Conservation (phyloP, 2,888 invertebrate genomes). For the Drosophila ustulata region DNA sequence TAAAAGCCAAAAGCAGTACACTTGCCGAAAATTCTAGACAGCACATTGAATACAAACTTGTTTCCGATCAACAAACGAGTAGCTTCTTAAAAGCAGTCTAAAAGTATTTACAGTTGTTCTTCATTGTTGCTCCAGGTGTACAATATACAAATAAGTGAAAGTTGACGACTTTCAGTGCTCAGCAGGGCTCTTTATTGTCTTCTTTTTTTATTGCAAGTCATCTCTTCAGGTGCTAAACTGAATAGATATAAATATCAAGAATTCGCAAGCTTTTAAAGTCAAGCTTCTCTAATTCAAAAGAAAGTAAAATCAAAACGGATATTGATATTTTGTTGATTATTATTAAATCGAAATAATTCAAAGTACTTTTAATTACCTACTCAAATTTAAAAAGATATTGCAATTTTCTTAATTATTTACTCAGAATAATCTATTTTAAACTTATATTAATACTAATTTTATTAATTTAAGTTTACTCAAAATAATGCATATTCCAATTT, state of each 20-base stretch:
- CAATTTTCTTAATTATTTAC: too few species aligned
- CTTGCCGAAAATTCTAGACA: slow-evolving; percentile 29
- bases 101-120: background rate
- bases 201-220: background rate
- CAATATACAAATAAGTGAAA: background rate
- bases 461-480: too few species aligned
- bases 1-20: slow-evolving; percentile 36
- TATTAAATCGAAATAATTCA: too few species aligned
- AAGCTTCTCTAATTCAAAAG: too few species aligned
- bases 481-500: too few species aligned
- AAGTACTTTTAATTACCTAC: too few species aligned
- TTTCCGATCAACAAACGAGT: background rate
- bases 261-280: background rate
- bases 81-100: background rate
- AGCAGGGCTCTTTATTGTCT: background rate
- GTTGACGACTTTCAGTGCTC: background rate
- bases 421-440: too few species aligned
- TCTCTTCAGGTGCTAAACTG: background rate
- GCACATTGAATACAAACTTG: background rate
- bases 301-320: too few species aligned
- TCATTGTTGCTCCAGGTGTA: background rate
- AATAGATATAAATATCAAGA: background rate
- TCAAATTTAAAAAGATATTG: too few species aligned
- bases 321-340: too few species aligned
- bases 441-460: too few species aligned